Base-by-base conservation (phyloP, 2,888 invertebrate genomes). In the Hirudinaria manillensis region DNA sequence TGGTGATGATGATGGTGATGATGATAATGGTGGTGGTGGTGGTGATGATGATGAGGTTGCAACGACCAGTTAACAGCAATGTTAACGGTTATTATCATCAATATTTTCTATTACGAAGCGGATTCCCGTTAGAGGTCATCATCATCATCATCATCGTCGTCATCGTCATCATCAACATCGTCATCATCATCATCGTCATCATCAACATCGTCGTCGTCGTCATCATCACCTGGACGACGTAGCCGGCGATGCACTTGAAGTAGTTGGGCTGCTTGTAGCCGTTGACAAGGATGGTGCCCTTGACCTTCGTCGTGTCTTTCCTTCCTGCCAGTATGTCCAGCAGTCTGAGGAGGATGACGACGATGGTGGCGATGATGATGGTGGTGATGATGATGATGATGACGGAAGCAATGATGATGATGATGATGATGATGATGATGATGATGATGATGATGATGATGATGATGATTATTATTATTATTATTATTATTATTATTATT, bases 191-290 rank as follows among this genome's bases (percentile, higher is more conserved):
- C 36, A 3, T 36, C 36, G 4, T 36, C 36, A 36, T 36, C 36
- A 36, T 36, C 36, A 36, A 6, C 36, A n/a, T n/a, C 36, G 10
- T 36, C 36, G 10, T 36, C 45, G 16, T 6, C 45, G 10, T 10
- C 45, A 7, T 45, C 45, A 45, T 10, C 45, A 75, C 75, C 75
- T 77, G 85, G 10, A 85, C 84, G 51, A 85, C 85, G 79, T 85
- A 85, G 68, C 85, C 85, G n/a, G 84, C 82, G 81, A 83, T 83
- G 78, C 84, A 84, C 77, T 85, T 85, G 80, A 84, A 85, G 80
- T 85, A 85, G 7, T 80, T 80, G 32, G 85, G 84, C 61, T 81
- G 82, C 21, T 82, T 81, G 51, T 80, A 77, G 4, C 85, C 84
- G 80, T 85, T 84, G 2, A 85, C 79, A 3, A 85, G 77, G 34